Evolutionary conservation across 2,113 vertebrate genomes (phyloP).

Genomic region (Callochromis pleurospilus): DNA sequence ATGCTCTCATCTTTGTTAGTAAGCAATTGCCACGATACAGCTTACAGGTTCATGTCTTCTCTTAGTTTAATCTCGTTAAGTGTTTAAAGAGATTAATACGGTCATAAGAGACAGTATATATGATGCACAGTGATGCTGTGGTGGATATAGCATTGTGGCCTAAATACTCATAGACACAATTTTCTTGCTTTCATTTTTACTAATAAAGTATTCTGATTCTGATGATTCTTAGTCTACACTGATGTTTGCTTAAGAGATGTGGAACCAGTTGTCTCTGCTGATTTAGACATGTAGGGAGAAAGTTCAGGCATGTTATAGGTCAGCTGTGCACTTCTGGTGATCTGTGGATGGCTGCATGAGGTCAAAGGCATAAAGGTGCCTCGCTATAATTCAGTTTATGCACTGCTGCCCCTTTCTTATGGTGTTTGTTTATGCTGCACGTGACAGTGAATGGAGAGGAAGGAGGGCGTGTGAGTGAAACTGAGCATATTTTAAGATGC

Average conservation of each 20-base stretch:
- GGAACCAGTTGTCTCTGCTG: neutral
- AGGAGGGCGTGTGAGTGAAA: neutral
- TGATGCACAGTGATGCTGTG: neutral
- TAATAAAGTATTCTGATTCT: neutral
- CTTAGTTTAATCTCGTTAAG: neutral
- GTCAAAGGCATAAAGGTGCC: neutral
- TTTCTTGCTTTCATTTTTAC: neutral
- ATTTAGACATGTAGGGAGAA: neutral
- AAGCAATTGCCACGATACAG: neutral
- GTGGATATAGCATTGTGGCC: neutral
- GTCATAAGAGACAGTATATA: neutral
- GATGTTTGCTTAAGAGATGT: neutral
- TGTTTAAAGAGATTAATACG: neutral
- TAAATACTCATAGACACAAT: neutral
- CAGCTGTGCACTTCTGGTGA: neutral
- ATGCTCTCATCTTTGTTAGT: neutral
- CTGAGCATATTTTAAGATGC: constrained; percentile 2
- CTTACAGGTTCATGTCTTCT: neutral
- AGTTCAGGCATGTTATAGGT: neutral
- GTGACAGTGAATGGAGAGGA: neutral
- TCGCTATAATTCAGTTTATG: neutral
- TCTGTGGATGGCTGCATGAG: neutral
- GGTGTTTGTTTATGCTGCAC: neutral
- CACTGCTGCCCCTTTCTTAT: neutral
- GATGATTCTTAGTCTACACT: neutral